Evolutionary conservation across 2,113 vertebrate species (phyloP).

Genomic region (Columbina picui): DNA sequence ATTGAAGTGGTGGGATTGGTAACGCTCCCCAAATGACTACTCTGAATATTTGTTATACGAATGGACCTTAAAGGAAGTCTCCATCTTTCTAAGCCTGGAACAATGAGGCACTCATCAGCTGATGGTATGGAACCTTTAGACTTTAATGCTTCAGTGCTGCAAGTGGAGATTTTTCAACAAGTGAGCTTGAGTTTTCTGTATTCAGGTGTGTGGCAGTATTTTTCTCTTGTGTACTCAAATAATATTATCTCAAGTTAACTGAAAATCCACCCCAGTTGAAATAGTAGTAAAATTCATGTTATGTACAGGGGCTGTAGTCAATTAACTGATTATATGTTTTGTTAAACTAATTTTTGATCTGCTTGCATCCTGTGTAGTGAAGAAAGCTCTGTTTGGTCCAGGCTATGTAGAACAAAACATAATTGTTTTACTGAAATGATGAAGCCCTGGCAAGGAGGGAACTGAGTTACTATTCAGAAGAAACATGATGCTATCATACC

Average conservation of each 20-base stretch:
- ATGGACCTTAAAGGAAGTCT: not conserved
- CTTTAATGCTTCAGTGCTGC: not conserved
- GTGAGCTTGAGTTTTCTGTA: not conserved
- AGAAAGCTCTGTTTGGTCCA: not conserved
- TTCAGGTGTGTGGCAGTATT: not conserved
- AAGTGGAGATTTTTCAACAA: not conserved
- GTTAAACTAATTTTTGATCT: not conserved
- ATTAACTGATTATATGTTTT: not conserved
- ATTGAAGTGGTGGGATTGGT: not conserved
- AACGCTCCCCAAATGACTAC: not conserved
- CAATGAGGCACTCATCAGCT: not conserved
- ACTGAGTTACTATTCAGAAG: not conserved
- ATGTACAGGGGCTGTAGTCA: not conserved
- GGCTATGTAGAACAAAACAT: not conserved
- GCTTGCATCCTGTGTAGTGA: not conserved
- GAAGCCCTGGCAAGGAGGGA: not conserved
- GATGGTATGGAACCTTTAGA: not conserved
- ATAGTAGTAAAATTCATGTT: not conserved
- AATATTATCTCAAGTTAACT: not conserved
- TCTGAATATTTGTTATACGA: not conserved
- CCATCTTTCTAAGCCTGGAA: not conserved
- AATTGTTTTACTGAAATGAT: not conserved
- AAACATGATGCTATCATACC: conserved; percentile 37
- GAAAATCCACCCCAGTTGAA: not conserved
- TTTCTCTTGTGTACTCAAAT: not conserved